Base-by-base conservation (phyloP, 2,113 vertebrate species). In the Grantiella picta region DNA sequence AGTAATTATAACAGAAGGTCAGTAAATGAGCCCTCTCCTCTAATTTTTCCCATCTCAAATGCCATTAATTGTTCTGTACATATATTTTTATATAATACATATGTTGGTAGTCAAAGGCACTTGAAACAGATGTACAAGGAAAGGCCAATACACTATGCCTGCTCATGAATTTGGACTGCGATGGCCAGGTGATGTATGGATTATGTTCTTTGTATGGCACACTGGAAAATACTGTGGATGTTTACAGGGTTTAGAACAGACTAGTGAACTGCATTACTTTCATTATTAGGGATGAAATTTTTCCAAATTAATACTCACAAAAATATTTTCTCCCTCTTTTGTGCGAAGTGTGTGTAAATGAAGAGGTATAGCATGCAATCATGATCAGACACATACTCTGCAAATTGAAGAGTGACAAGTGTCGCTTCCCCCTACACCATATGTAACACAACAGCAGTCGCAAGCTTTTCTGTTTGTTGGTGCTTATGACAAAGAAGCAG, bases 131-230 rank as follows among this genome's bases (percentile, higher is more conserved):
- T 15, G 5, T n/a, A 24, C 21, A 78, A 60, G 20, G 7, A 9
- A 73, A 59, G 33, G 45, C 64, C 15, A 27, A 15, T 36, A 10
- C 28, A 9, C 11, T 44, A 2, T 52, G 22, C 8, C 10, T 68
- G 27, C 35, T 86, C 27, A 9, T 28, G 8, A 5, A 54, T 44
- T 79, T 53, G 65, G 27, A n/a, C 9, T 40, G 45, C 0, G 0
- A 50, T 53, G 7, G 12, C 22, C 24, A 52, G 15, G 12, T 78
- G 28, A 31, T 54, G 13, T 29, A 78, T 27, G 15, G 11, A 36
- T 75, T 86, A 38, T 56, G 4, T 22, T 85, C 7, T 70, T 82
- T 54, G 4, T n/a, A 38, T 12, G 47, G 15, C 18, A 35, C 15
- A 9, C n/a, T 82, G 2, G 50, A 66, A 59, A 4, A 54, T 77